These are phyloP conservation scores for Notodonta dromedarius DNA, from an alignment of 2,888 invertebrate species.

Conservation along the genomic window DNA sequence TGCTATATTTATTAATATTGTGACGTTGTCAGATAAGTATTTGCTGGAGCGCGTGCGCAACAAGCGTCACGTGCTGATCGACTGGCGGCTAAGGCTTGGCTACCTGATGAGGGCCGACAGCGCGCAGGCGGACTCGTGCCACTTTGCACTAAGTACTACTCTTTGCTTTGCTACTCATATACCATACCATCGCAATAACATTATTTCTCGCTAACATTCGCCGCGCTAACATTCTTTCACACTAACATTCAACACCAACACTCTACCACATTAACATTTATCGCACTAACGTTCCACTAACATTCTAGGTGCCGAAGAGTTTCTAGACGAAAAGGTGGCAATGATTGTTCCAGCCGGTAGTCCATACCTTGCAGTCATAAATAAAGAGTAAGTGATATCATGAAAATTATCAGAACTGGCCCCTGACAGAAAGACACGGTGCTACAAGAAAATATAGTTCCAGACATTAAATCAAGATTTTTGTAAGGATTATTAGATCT, in stretches of 20 bases:
- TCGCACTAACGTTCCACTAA: too few relatives aligned
- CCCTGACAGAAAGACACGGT: too few relatives aligned
- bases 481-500: neutral
- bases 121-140: slow-evolving; percentile 87
- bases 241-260: too few relatives aligned
- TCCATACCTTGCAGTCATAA: slow-evolving; percentile 90
- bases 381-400: slow-evolving; percentile 87
- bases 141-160: slow-evolving; percentile 87
- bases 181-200: neutral
- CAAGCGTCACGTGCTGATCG: slow-evolving; percentile 90
- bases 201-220: too few relatives aligned
- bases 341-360: slow-evolving; percentile 90
- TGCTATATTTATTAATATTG: too few relatives aligned
- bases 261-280: too few relatives aligned
- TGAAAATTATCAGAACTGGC: too few relatives aligned
- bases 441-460: too few relatives aligned
- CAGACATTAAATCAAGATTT: too few relatives aligned
- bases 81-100: slow-evolving; percentile 91
- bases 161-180: neutral
- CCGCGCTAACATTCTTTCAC: neutral
- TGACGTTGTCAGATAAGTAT: slow-evolving; percentile 12
- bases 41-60: slow-evolving; percentile 84
- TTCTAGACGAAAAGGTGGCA: slow-evolving; percentile 91
- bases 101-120: slow-evolving; percentile 89
- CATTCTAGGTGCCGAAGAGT: slow-evolving; percentile 87